Evolutionary conservation across 1,140 invertebrate genomes (phyloP), one percentile per base, ranked within the genome.

Genomic region (Ostrea denselamellosa): DNA sequence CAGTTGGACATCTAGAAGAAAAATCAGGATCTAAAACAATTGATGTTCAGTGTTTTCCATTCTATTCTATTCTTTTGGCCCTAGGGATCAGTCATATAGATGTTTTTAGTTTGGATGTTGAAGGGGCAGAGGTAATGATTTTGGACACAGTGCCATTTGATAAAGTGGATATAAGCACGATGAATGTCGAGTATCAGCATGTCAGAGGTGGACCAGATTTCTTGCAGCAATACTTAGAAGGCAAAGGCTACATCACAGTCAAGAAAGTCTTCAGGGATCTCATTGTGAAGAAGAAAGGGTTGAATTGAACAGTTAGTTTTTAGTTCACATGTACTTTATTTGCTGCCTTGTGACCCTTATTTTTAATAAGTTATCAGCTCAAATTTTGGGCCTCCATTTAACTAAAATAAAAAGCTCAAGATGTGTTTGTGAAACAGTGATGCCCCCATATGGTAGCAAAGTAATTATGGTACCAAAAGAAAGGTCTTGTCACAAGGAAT

Each of bases 71-170:
- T 28, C 81, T 90, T 71, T 71, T 90, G 22, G 89, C 90, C 22
- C 54, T 91, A 54, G 88, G 90, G 77, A 25, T 83, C 17, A 89
- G 86, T 14, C 51, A 68, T 14, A 89, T 93, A 1, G 92, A 93
- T 84, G 93, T 90, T 86, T 93, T 93, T 86, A 92, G 90, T 86
- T 86, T 93, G 2, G 93, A 93, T 83, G 92, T 93, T 7, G 93
- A 93, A 86, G 93, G 92, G 19, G 90, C 89, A n/a, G 93, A 93
- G 87, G 88, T 92, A 28, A 87, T 85, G 2, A 68, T 90, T 25
- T 56, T 90, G n/a, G 83, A 90, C n/a, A 90, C 87, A 19, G 88
- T 90, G 54, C 89, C 89, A 10, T 90, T 90, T 81, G 85, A 88
- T 51, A 88, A 90, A 53, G 10, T 90, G 12, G 52, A 90, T 34